A percentile compares a stretch with the other conserved stretches of the same genome.
Evolutionary conservation across 2,888 invertebrate species (phyloP).

Genomic region (Geophilus truncorum): DNA sequence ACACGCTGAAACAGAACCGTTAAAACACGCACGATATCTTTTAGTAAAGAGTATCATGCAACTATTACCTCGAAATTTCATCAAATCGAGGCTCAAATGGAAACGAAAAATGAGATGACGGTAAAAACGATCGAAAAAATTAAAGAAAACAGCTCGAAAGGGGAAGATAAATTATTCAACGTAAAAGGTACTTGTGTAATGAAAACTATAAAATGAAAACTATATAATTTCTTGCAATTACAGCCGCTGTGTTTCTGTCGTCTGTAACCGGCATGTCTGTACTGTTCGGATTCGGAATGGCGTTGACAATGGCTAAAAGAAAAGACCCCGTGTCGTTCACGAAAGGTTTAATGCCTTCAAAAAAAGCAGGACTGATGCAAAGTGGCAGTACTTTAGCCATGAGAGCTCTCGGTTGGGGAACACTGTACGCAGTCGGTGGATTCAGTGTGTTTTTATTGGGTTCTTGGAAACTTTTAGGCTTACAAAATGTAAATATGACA

Average conservation of each 20-base stretch:
- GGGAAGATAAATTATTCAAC: background rate
- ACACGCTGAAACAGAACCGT: too few species aligned
- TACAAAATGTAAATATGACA: slow-evolving; percentile 66
- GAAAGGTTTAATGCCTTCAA: slow-evolving; percentile 56
- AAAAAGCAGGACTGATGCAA: slow-evolving; percentile 56
- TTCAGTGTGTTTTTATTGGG: slow-evolving; percentile 73
- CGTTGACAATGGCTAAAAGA: slow-evolving; percentile 70
- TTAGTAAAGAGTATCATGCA: too few species aligned
- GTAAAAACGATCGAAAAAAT: background rate
- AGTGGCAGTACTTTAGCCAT: slow-evolving; percentile 71
- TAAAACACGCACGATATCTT: too few species aligned
- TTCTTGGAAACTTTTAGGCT: slow-evolving; percentile 84
- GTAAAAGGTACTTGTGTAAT: background rate
- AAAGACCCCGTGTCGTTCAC: slow-evolving; percentile 72
- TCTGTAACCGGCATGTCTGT: slow-evolving; percentile 72
- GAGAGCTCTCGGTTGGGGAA: slow-evolving; percentile 81
- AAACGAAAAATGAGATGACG: background rate
- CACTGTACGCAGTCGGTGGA: slow-evolving; percentile 78
- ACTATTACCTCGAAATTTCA: too few species aligned
- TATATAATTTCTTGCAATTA: slow-evolving; percentile 42
- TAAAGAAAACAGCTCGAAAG: background rate
- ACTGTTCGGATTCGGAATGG: slow-evolving; percentile 72
- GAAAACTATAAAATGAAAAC: background rate
- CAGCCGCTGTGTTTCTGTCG: slow-evolving; percentile 66
- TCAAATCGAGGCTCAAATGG: too few species aligned